Conservation (phyloP, 2,888 invertebrate genomes). For the Monochamus alternatus region DNA sequence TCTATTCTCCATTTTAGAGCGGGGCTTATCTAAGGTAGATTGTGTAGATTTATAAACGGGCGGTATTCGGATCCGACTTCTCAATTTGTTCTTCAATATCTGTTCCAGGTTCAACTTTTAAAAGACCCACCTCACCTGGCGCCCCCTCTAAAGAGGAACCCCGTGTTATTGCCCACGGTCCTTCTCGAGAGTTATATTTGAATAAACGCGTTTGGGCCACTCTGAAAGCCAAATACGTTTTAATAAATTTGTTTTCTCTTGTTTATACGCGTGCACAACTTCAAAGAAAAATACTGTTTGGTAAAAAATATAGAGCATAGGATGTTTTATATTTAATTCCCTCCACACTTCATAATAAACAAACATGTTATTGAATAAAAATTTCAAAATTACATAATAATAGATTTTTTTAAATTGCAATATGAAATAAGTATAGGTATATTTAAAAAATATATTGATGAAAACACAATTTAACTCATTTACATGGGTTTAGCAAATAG, state of each 20-base stretch:
- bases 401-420: no score
- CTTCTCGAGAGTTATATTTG: slow-evolving; percentile 1
- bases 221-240: neutral
- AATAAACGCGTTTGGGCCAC: neutral
- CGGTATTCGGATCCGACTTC: neutral
- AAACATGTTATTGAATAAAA: neutral
- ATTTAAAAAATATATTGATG: no score
- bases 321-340: no score
- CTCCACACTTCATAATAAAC: no score
- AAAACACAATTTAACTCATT: no score
- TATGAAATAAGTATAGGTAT: no score
- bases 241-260: slow-evolving; percentile 4
- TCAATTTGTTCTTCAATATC: slow-evolving; percentile 9
- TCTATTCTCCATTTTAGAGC: slow-evolving; percentile 13
- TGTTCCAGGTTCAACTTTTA: neutral
- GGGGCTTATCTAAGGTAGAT: neutral
- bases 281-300: neutral
- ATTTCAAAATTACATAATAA: neutral
- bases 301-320: no score
- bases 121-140: neutral
- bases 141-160: neutral
- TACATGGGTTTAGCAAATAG: no score
- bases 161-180: slow-evolving; percentile 1
- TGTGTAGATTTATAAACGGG: slow-evolving; percentile 8
- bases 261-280: neutral